Evolutionary conservation across 2,113 vertebrate species (phyloP).

Genomic region (Trematocara unimaculatum): DNA sequence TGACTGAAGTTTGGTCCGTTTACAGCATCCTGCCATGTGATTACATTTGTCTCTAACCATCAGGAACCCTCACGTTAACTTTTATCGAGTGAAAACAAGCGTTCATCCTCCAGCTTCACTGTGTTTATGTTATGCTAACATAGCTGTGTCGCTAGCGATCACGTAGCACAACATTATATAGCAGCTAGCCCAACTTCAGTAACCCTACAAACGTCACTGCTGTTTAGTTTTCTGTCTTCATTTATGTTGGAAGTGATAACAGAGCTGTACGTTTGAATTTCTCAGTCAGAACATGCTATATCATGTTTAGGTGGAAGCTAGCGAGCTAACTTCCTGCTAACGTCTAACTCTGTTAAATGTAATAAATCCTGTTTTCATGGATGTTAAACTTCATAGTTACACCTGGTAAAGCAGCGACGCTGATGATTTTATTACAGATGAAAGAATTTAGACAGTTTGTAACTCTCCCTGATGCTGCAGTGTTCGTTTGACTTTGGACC

Average conservation of each 20-base stretch:
- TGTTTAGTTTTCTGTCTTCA: neutral
- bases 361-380: neutral
- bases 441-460: neutral
- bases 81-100: rapidly evolving
- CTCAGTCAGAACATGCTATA: neutral
- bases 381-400: neutral
- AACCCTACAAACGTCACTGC: rapidly evolving
- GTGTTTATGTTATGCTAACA: neutral
- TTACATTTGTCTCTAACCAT: rapidly evolving
- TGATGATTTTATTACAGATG: neutral
- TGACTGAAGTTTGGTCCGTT: rapidly evolving
- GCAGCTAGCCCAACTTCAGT: rapidly evolving
- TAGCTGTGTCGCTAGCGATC: rapidly evolving
- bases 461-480: rapidly evolving
- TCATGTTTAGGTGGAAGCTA: rapidly evolving
- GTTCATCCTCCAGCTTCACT: neutral
- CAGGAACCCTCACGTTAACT: rapidly evolving
- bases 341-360: neutral
- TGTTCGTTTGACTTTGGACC: neutral
- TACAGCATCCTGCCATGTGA: neutral
- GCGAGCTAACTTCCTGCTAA: neutral
- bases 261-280: neutral
- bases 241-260: rapidly evolving
- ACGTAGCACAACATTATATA: neutral
- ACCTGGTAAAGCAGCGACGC: neutral